These are phyloP conservation scores for Setipinna tenuifilis DNA, from an alignment of 2,797 vertebrate genomes.

Conservation along the genomic window DNA sequence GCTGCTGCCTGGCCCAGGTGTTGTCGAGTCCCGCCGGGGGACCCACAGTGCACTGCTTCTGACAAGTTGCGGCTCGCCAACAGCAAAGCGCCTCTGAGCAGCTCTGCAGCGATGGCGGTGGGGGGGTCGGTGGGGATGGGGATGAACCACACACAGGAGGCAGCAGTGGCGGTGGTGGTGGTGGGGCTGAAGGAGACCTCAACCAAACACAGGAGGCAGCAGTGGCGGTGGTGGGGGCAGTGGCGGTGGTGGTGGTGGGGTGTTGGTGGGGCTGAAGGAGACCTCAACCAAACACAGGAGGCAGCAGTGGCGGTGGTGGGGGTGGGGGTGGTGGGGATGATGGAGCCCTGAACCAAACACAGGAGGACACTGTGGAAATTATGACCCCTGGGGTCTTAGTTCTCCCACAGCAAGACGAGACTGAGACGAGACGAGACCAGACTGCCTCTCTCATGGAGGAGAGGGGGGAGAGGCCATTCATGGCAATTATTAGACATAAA, in stretches of 20 bases:
- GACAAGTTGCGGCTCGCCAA: not conserved
- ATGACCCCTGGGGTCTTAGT: not conserved
- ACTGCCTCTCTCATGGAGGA: not conserved
- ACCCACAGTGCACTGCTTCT: slow-evolving; percentile 21
- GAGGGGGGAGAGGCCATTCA: not conserved
- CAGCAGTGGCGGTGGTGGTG: not conserved
- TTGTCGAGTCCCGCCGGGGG: slow-evolving; percentile 6
- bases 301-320: not conserved
- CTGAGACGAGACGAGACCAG: too few species aligned
- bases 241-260: too few species aligned
- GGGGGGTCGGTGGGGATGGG: too few species aligned
- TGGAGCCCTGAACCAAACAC: not conserved
- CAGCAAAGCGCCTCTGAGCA: not conserved
- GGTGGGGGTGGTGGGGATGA: too few species aligned
- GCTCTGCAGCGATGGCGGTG: not conserved
- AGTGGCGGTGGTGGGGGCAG: not conserved
- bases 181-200: too few species aligned
- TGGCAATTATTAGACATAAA: not conserved
- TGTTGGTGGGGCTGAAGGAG: too few species aligned
- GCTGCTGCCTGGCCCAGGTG: slow-evolving; percentile 47
- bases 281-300: not conserved
- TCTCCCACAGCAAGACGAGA: slow-evolving; percentile 5
- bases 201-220: not conserved
- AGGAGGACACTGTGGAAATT: not conserved
- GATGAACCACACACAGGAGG: not conserved